Base-by-base conservation (phyloP, 2,797 vertebrate species). In the Ceyx erithaca region DNA sequence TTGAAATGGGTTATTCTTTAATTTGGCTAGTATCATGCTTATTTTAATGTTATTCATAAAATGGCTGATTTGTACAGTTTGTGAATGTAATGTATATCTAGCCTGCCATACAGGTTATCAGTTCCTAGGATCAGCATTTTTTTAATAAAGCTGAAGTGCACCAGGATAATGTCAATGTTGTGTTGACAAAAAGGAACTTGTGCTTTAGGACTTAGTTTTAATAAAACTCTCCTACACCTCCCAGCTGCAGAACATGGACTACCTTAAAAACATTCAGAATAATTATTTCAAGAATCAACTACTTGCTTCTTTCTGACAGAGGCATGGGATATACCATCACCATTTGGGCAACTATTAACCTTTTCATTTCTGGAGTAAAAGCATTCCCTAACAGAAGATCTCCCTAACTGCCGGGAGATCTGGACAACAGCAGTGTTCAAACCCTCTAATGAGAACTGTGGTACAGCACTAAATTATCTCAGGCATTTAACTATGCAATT, bases 1-100 rank as follows among this genome's bases (percentile, higher is more conserved):
- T 87, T 89, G 55, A 94, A 96, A 83, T 35, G 20, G 25, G 20
- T 45, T 83, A 31, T 72, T 85, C 33, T 81, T 87, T 73, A 91
- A 63, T 89, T 87, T 63, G 26, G 13, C 35, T 58, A 67, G 23
- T 69, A 58, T 70, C 16, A 25, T 69, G 31, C 31, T 91, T 2
- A 1, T 82, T 94, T 93, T 55, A 82, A 52, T 67, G 69, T 84
- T 68, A 81, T 48, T 54, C 70, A 71, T 88, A 76, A 91, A 88
- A 70, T 15, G n/a, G 41, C 16, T 86, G 69, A 75, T 91, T 91
- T 86, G 19, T 63, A 85, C 6, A 0, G 92, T 67, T 4, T 6
- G 82, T 75, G 2, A 66, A 76, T 72, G 81, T 57, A 63, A 90
- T 93, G 83, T 85, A 25, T 77, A 54, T 37, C 76, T 75, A 77